Evolutionary conservation across 2,888 invertebrate species (phyloP).

Genomic region (Platerodrilus igneus): DNA sequence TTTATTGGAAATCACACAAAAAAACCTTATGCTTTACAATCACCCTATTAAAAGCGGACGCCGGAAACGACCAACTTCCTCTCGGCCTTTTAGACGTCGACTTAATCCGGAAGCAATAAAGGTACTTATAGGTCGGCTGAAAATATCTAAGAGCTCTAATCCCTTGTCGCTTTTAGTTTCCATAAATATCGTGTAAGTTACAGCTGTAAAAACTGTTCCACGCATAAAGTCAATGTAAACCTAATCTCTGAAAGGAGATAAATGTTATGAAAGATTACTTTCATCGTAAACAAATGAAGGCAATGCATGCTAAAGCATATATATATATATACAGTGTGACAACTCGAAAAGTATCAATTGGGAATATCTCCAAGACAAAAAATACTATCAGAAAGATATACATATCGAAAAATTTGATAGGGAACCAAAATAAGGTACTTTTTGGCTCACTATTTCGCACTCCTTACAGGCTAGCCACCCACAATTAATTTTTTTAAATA

Average conservation of each 20-base stretch:
- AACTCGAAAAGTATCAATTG: no score
- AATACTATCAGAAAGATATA: no score
- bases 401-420: no score
- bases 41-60: constrained; percentile 13
- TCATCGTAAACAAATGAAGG: constrained; percentile 10
- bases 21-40: constrained; percentile 1
- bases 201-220: constrained; percentile 21
- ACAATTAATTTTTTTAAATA: no score
- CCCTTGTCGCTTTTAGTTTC: constrained; percentile 10
- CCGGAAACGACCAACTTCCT: constrained; percentile 21
- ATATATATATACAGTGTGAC: background rate
- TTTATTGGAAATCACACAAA: no score
- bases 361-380: no score
- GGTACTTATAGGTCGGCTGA: constrained; percentile 16
- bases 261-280: constrained; percentile 7
- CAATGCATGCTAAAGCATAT: constrained; percentile 4
- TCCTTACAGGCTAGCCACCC: no score
- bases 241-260: constrained; percentile 6
- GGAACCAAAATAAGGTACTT: no score
- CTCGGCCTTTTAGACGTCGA: constrained; percentile 12
- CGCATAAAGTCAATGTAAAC: background rate
- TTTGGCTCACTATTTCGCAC: no score
- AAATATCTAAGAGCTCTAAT: constrained; percentile 12
- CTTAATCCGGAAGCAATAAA: constrained; percentile 26
- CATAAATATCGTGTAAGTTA: constrained; percentile 5